phyloP scores from a whole-genome alignment of 1,140 invertebrate genomes.

The Acromyrmex heyeri region DNA sequence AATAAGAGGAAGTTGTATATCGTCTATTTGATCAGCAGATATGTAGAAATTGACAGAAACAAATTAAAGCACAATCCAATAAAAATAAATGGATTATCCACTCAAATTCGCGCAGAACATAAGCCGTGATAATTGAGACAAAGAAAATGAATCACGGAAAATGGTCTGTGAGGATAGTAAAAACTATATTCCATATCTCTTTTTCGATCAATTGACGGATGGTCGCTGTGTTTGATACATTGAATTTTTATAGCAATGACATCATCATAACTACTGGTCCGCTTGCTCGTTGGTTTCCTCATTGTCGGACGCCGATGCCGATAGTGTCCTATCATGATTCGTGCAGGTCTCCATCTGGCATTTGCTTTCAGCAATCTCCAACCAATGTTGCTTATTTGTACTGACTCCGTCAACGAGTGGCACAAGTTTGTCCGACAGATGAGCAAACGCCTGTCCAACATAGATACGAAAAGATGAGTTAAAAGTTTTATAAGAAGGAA shows the following conservation, averaged over 20 bases:
- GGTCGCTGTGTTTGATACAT: slow-evolving; percentile 16
- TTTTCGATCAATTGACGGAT: slow-evolving; percentile 24
- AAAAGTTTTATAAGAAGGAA: neutral
- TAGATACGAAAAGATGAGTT: neutral
- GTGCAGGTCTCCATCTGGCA: slow-evolving; percentile 79
- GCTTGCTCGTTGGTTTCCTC: slow-evolving; percentile 77
- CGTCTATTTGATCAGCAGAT: slow-evolving; percentile 46
- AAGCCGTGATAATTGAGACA: slow-evolving; percentile 15
- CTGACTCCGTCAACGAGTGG: slow-evolving; percentile 95
- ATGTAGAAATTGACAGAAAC: slow-evolving; percentile 36
- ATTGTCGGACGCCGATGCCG: slow-evolving; percentile 70
- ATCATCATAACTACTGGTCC: slow-evolving; percentile 73
- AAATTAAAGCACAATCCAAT: slow-evolving; percentile 12
- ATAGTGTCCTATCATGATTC: slow-evolving; percentile 83
- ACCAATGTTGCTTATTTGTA: slow-evolving; percentile 94
- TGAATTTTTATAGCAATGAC: slow-evolving; percentile 4
- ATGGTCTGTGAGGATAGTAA: neutral
- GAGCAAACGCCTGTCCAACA: slow-evolving; percentile 92
- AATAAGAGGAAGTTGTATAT: slow-evolving; percentile 33
- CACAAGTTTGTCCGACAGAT: slow-evolving; percentile 91
- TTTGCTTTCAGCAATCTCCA: slow-evolving; percentile 89
- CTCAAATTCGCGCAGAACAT: slow-evolving; percentile 8
- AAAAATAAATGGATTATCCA: neutral
- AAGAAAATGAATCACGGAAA: slow-evolving; percentile 1
- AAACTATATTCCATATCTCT: slow-evolving; percentile 23